Evolutionary conservation across 2,797 vertebrate genomes (phyloP).

Genomic region (Meda fulgida): DNA sequence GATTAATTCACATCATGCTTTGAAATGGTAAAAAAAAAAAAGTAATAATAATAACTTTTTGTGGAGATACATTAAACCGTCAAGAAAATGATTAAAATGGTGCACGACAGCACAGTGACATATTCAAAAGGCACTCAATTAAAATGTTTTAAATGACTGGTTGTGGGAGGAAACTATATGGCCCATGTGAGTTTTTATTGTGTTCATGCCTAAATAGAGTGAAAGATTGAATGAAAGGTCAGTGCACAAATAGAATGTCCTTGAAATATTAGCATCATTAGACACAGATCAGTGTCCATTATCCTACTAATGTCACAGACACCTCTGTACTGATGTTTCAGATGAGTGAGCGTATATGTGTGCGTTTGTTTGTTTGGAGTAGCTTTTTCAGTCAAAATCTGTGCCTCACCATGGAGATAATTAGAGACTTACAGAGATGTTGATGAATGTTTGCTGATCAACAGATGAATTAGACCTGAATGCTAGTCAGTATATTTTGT

Average conservation of each 20-base stretch:
- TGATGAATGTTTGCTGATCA: conserved; percentile 38
- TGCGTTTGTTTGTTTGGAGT: conserved; percentile 20
- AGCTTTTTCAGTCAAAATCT: conserved; percentile 24
- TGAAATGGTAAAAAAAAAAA: neutral
- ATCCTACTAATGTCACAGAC: conserved; percentile 43
- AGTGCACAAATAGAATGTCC: conserved; percentile 15
- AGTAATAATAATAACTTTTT: neutral
- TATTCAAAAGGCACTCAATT: conserved; percentile 31
- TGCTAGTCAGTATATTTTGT: neutral
- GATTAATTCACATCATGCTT: neutral
- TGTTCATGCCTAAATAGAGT: neutral
- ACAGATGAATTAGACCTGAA: conserved; percentile 15
- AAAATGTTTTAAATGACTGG: conserved; percentile 2
- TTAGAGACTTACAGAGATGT: conserved; percentile 30
- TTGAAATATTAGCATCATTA: conserved; percentile 42
- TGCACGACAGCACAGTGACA: neutral
- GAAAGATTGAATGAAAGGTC: conserved; percentile 24
- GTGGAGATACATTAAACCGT: neutral
- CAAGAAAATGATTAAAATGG: conserved; percentile 32
- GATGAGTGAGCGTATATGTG: neutral
- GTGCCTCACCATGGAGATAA: conserved; percentile 21
- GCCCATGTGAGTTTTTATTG: conserved; percentile 18
- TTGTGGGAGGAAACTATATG: conserved; percentile 3
- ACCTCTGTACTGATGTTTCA: conserved; percentile 27
- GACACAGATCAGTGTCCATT: conserved; percentile 34